Evolutionary conservation across 64 coral and sea anemone genomes (phyloP).

Genomic region (Montipora efflorescens): DNA sequence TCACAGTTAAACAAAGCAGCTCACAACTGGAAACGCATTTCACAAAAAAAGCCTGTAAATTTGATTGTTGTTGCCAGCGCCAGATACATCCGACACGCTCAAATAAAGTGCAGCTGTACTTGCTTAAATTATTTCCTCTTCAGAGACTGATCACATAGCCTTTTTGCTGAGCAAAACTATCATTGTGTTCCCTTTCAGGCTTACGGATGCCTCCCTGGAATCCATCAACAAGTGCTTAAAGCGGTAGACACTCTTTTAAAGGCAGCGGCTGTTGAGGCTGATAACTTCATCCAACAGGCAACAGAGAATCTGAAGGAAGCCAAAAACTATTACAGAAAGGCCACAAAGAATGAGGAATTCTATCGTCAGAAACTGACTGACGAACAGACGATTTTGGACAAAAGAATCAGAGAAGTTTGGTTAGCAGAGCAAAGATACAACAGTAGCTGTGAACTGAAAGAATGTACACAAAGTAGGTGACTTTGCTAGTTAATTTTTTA

Average conservation of each 20-base stretch:
- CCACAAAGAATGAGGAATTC: conserved; percentile 69
- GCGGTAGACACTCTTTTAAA: conserved; percentile 52
- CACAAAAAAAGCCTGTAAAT: too few species aligned
- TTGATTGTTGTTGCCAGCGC: too few species aligned
- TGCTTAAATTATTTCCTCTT: too few species aligned
- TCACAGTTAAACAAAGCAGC: too few species aligned
- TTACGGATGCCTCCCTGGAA: conserved; percentile 89
- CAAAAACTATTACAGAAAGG: conserved; percentile 83
- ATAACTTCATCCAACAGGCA: conserved; percentile 89
- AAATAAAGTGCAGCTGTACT: too few species aligned
- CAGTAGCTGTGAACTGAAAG: conserved; percentile 76
- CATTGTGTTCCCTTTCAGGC: conserved; percentile 50
- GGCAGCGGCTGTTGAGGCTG: conserved; percentile 79
- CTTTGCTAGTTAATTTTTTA: not conserved
- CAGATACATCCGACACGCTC: too few species aligned
- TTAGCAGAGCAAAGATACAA: conserved; percentile 86
- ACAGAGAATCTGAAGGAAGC: conserved; percentile 86
- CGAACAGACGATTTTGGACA: conserved; percentile 63
- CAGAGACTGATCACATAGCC: too few species aligned
- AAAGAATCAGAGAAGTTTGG: conserved; percentile 89
- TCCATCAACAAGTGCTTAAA: conserved; percentile 66
- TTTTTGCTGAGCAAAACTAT: not conserved
- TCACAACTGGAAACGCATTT: too few species aligned
- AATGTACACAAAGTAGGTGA: conserved; percentile 86
- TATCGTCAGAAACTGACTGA: conserved; percentile 70